Conservation (phyloP, 2,797 vertebrate genomes). For the Nothura maculosa region DNA sequence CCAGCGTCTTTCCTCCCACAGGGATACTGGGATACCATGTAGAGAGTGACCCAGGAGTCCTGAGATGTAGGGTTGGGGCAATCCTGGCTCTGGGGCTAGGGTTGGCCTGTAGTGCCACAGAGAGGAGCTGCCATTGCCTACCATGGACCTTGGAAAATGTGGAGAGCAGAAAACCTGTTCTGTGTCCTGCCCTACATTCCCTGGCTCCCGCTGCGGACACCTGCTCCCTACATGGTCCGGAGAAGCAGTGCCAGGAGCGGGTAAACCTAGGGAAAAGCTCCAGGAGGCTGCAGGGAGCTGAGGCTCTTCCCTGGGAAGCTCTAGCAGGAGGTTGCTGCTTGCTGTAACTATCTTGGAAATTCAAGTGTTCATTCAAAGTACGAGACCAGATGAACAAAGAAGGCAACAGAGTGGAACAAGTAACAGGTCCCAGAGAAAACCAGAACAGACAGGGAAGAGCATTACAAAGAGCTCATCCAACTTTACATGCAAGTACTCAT, state of each 20-base stretch:
- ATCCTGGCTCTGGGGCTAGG: not conserved
- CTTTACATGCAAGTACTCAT: constrained; percentile 51
- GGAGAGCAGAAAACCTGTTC: not conserved
- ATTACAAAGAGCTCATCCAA: constrained; percentile 37
- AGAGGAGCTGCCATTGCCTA: not conserved
- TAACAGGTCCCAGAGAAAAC: constrained; percentile 22
- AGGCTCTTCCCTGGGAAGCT: constrained; percentile 10
- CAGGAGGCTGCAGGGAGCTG: not conserved
- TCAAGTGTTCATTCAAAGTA: constrained; percentile 38
- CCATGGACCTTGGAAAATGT: not conserved
- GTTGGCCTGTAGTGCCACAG: not conserved
- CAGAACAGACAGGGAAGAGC: constrained; percentile 25
- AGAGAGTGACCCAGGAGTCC: not conserved
- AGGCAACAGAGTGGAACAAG: constrained; percentile 52
- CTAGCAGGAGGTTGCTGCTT: constrained; percentile 25
- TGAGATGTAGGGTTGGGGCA: not conserved
- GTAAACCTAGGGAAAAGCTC: not conserved
- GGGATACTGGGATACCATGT: not conserved
- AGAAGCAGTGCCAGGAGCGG: not conserved
- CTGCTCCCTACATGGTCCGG: not conserved
- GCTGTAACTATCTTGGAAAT: constrained; percentile 29
- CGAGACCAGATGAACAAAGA: constrained; percentile 52
- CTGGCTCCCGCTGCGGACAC: not conserved
- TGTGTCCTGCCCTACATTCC: not conserved
- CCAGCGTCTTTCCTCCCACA: not conserved